Evolutionary conservation across 1,140 invertebrate species (phyloP).

Genomic region (Eurosta solidaginis): DNA sequence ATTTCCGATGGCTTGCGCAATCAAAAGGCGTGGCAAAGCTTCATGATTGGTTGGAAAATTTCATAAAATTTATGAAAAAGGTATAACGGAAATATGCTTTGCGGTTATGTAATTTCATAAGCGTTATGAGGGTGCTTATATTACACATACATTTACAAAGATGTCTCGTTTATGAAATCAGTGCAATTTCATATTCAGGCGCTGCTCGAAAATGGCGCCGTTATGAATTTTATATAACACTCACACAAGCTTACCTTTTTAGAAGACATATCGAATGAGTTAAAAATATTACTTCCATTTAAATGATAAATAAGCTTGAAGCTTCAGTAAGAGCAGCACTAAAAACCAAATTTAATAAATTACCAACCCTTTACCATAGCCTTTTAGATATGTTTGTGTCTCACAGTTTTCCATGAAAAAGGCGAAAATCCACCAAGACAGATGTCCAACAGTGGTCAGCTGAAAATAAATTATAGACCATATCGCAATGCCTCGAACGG

Average conservation of each 20-base stretch:
- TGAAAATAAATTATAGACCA: constrained; percentile 31
- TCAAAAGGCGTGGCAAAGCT: neutral
- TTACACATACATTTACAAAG: too few relatives aligned
- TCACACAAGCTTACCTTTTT: too few relatives aligned
- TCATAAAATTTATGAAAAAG: neutral
- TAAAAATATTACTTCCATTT: neutral
- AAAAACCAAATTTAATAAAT: constrained; percentile 13
- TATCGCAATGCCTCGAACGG: constrained; percentile 20
- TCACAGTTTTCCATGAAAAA: too few relatives aligned
- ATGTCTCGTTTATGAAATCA: neutral
- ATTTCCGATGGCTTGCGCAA: neutral
- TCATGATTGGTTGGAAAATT: neutral
- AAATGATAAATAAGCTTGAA: constrained; percentile 5
- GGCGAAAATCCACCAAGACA: constrained; percentile 24
- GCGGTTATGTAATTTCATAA: constrained; percentile 20
- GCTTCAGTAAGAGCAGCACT: neutral
- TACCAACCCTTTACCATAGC: neutral
- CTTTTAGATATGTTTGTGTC: too few relatives aligned
- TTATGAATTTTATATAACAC: neutral
- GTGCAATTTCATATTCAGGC: neutral
- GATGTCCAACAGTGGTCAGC: constrained; percentile 30
- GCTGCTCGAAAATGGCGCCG: neutral
- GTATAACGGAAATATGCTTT: neutral
- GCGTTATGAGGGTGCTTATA: neutral
- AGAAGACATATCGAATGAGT: too few relatives aligned